Evolutionary conservation across 2,113 vertebrate genomes (phyloP), one percentile per base, ranked within the genome.

Genomic region (Garra rufa): DNA sequence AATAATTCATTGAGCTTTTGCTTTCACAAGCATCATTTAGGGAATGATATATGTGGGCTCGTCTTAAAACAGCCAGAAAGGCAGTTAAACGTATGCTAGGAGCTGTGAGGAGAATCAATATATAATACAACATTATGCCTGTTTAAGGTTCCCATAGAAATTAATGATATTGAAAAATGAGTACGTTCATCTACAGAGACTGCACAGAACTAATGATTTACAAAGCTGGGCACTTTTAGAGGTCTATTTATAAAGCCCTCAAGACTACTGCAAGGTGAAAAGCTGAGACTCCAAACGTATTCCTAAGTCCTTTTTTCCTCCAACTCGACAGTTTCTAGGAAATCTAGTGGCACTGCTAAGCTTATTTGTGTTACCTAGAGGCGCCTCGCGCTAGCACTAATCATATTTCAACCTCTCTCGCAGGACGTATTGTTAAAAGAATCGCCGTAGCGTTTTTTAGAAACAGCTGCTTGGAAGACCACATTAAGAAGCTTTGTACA

Each of bases 1-100:
- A 93, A 93, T 93, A 93, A 95, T 92, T 93, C 90, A 93, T 93
- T 90, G 89, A 91, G 90, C 91, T 91, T 92, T 92, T 92, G 91
- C 90, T 92, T 85, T 76, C 77, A 61, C 84, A 91, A 91, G 90
- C 87, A 92, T 91, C 89, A 89, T 92, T 92, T 91, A 87, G 4
- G 30, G 44, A 85, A 88, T 93, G 92, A 94, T 93, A 91, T 92
- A 94, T 92, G 91, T 86, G 89, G 81, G 87, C 79, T 79, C 86
- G 85, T 89, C 85, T 74, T 73, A 82, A 88, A 88, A 94, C 91
- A 90, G 92, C 90, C 83, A 81, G 88, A 89, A 91, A 90, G 89
- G 86, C 89, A 79, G 88, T 89, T 91, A 87, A 90, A 85, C 55
- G 63, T 52, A 63, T 46, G 78, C 80, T 63, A 50, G 81, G 46